Evolutionary conservation across 1,140 invertebrate genomes (phyloP).

Genomic region (Leptoteleia sp.): DNA sequence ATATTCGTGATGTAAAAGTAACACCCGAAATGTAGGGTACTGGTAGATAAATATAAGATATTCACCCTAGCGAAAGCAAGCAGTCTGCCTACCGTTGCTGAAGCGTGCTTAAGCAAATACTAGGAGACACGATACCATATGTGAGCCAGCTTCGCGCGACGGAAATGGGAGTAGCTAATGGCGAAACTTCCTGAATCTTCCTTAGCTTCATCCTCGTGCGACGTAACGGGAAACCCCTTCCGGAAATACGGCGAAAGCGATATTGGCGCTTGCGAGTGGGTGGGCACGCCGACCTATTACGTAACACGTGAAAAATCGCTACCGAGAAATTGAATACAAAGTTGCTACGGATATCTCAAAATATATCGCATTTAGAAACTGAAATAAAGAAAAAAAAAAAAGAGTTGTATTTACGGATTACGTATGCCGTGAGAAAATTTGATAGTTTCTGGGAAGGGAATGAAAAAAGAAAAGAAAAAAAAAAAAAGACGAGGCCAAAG

Average conservation of each 20-base stretch:
- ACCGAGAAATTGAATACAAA: constrained; percentile 64
- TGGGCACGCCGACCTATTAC: constrained; percentile 55
- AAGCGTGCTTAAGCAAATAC: constrained; percentile 75
- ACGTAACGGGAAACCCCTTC: constrained; percentile 67
- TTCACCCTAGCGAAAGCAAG: constrained; percentile 71
- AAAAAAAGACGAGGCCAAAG: constrained; percentile 21
- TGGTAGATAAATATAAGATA: constrained; percentile 76
- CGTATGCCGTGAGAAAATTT: constrained; percentile 23
- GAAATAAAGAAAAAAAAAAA: not conserved
- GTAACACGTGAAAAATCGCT: constrained; percentile 66
- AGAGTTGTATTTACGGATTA: constrained; percentile 49
- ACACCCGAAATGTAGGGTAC: constrained; percentile 39
- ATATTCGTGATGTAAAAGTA: constrained; percentile 43
- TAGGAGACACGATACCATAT: constrained; percentile 75
- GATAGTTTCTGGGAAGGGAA: constrained; percentile 3
- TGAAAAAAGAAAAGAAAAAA: no score
- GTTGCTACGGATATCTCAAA: constrained; percentile 41
- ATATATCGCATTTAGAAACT: constrained; percentile 50
- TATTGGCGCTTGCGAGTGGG: constrained; percentile 64
- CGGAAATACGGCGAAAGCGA: constrained; percentile 68
- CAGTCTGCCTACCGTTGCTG: constrained; percentile 65
- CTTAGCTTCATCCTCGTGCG: constrained; percentile 47
- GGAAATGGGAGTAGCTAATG: constrained; percentile 76
- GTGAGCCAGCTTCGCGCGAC: constrained; percentile 68
- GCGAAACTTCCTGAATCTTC: constrained; percentile 76